Percentiles rank a stretch among this genome's conserved stretches.
phyloP scores from a whole-genome alignment of 2,797 vertebrate species.

The Mormyrus proboscirostris region DNA sequence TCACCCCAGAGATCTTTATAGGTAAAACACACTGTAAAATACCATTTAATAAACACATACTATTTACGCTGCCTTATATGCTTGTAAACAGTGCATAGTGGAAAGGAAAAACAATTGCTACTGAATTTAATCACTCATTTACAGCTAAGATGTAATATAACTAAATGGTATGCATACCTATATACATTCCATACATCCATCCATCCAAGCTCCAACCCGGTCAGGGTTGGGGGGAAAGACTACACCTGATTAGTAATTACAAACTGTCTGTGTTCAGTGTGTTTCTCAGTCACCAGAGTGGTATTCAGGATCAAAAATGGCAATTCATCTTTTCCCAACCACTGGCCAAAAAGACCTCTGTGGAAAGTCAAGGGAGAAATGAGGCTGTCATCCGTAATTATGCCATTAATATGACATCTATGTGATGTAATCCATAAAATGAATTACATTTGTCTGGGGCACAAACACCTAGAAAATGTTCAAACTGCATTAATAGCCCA shows the following conservation, averaged over 20 bases:
- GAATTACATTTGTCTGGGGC: neutral
- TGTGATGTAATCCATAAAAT: neutral
- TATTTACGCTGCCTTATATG: neutral
- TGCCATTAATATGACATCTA: constrained; percentile 10
- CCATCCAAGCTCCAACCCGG: neutral
- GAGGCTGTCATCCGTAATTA: constrained; percentile 6
- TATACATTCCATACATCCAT: neutral
- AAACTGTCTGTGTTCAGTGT: neutral
- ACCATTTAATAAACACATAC: neutral
- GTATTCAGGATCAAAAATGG: neutral
- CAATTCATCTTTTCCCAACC: neutral
- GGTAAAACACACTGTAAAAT: neutral
- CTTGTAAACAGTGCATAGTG: neutral
- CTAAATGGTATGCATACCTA: neutral
- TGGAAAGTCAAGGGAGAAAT: neutral
- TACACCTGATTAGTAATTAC: neutral
- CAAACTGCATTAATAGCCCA: neutral
- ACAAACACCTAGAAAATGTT: neutral
- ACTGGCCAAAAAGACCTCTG: neutral
- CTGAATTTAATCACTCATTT: neutral
- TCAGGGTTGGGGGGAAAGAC: neutral
- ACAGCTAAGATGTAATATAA: neutral
- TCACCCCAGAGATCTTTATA: neutral
- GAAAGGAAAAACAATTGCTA: neutral
- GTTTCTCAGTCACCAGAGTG: neutral